Evolutionary conservation across 2,113 vertebrate species (phyloP).

Genomic region (Oenanthe melanoleuca): DNA sequence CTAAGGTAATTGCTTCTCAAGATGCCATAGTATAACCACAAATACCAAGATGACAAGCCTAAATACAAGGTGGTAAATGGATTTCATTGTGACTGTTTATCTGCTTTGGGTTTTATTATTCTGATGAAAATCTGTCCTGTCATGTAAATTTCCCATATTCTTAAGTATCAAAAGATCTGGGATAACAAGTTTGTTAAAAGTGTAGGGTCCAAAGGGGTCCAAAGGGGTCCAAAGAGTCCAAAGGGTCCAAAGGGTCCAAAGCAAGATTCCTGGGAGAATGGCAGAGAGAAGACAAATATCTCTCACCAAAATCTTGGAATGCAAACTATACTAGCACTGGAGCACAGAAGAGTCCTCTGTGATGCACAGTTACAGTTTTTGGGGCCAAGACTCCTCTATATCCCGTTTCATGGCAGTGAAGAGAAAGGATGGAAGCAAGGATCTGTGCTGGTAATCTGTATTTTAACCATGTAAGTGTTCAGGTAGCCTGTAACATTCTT

Average conservation of each 20-base stretch:
- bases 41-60: background rate
- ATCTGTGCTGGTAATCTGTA: fast-evolving
- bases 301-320: background rate
- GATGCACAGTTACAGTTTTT: background rate
- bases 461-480: background rate
- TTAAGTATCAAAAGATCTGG: background rate
- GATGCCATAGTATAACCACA: background rate
- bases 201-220: background rate
- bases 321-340: background rate
- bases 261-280: background rate
- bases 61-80: background rate
- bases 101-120: background rate
- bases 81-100: background rate
- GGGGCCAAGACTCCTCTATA: background rate
- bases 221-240: no score
- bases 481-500: background rate
- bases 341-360: background rate
- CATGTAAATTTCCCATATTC: background rate
- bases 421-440: background rate
- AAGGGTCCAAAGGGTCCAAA: background rate
- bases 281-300: background rate
- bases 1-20: background rate
- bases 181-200: background rate
- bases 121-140: background rate
- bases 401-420: background rate